A percentile compares a stretch with the other conserved stretches of the same genome.
phyloP scores from a whole-genome alignment of 2,888 invertebrate species.

The Chalcosyrphus nemorum region DNA sequence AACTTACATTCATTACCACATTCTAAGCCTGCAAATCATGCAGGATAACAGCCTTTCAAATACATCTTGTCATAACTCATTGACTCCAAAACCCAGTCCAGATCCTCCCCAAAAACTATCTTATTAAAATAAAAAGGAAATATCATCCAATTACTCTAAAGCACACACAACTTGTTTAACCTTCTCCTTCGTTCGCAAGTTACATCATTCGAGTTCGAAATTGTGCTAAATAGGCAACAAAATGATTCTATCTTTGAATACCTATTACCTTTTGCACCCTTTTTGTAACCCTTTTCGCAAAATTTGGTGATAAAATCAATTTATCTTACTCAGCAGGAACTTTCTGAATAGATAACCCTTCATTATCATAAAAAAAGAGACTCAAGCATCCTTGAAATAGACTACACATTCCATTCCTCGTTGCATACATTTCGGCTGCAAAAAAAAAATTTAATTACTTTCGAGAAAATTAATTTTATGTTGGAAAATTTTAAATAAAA shows the following conservation, averaged over 20 bases:
- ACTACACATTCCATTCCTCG: no score
- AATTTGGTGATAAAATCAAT: slow-evolving; percentile 28
- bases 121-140: not conserved
- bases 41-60: no score
- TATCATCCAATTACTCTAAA: not conserved
- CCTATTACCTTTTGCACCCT: not conserved
- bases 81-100: no score
- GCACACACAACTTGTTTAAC: not conserved
- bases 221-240: slow-evolving; percentile 16
- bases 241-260: not conserved
- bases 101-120: not conserved
- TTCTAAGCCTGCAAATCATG: no score
- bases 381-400: no score
- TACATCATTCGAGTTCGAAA: not conserved
- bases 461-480: not conserved
- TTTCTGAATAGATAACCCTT: not conserved
- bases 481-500: not conserved
- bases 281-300: slow-evolving; percentile 11
- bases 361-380: no score
- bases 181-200: not conserved
- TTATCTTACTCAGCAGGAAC: not conserved
- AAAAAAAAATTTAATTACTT: not conserved
- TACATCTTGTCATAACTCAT: no score
- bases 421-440: no score
- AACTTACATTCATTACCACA: no score